Conservation (phyloP, 2,113 vertebrate genomes). For the Polyodon spathula region DNA sequence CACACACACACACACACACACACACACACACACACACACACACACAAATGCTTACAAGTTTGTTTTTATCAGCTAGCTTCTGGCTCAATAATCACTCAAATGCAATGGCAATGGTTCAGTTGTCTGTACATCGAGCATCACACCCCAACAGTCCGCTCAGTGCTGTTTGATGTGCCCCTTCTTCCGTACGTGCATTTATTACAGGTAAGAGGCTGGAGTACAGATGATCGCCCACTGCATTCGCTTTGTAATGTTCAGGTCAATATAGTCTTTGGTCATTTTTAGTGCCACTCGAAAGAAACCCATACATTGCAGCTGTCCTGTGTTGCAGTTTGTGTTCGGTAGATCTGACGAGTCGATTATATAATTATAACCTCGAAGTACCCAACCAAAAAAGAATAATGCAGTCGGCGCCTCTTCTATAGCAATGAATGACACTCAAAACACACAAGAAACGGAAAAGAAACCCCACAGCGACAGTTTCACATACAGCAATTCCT, state of each 20-base stretch:
- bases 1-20: too few relatives aligned
- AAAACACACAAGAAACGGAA: conserved; percentile 1
- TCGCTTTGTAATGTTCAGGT: conserved; percentile 8
- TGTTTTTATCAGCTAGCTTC: too few relatives aligned
- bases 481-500: not conserved
- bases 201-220: conserved; percentile 6
- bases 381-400: conserved; percentile 16
- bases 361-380: conserved; percentile 19
- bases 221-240: conserved; percentile 11
- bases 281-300: conserved; percentile 11
- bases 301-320: conserved; percentile 11
- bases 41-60: too few relatives aligned
- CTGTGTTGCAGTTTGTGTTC: conserved; percentile 5
- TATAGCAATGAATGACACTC: conserved; percentile 12
- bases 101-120: too few relatives aligned
- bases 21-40: too few relatives aligned
- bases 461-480: conserved; percentile 26
- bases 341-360: conserved; percentile 16
- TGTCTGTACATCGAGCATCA: not conserved
- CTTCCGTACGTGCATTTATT: conserved; percentile 4
- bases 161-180: not conserved
- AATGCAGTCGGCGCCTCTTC: conserved; percentile 14
- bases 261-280: conserved; percentile 23
- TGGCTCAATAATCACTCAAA: too few relatives aligned
- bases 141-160: conserved; percentile 7